Evolutionary conservation across 2,888 invertebrate species (phyloP).

Genomic region (Sepioteuthis lessoniana): DNA sequence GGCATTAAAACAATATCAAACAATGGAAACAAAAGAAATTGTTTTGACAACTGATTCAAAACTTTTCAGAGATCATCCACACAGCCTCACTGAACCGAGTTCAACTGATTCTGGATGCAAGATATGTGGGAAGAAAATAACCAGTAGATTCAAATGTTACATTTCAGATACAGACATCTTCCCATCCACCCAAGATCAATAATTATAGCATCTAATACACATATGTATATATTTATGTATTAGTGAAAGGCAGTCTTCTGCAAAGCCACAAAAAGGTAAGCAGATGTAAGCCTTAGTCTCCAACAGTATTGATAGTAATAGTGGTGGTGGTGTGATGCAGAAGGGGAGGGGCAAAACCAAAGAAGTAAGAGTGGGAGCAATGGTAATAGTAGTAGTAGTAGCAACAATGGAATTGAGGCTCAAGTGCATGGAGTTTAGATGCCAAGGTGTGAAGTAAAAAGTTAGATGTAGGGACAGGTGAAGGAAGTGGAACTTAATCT

Average conservation of each 20-base stretch:
- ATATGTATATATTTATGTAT: neutral
- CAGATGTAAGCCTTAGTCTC: constrained; percentile 2
- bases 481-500: neutral
- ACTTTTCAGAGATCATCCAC: constrained; percentile 12
- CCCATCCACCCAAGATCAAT: neutral
- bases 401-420: neutral
- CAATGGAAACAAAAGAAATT: neutral
- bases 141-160: neutral
- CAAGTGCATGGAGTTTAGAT: neutral
- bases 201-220: neutral
- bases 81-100: neutral
- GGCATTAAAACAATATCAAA: neutral
- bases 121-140: neutral
- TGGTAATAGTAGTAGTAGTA: neutral
- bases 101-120: constrained; percentile 15
- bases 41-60: neutral
- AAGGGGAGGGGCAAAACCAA: neutral
- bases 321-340: neutral
- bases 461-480: neutral
- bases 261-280: neutral
- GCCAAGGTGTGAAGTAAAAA: too few relatives aligned
- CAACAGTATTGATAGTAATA: neutral
- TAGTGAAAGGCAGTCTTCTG: neutral
- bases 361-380: neutral
- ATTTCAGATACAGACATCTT: neutral